A percentile compares a stretch with the other conserved stretches of the same genome.
These are phyloP conservation scores for Morpho helenor DNA, from an alignment of 2,888 invertebrate species.

Conservation along the genomic window DNA sequence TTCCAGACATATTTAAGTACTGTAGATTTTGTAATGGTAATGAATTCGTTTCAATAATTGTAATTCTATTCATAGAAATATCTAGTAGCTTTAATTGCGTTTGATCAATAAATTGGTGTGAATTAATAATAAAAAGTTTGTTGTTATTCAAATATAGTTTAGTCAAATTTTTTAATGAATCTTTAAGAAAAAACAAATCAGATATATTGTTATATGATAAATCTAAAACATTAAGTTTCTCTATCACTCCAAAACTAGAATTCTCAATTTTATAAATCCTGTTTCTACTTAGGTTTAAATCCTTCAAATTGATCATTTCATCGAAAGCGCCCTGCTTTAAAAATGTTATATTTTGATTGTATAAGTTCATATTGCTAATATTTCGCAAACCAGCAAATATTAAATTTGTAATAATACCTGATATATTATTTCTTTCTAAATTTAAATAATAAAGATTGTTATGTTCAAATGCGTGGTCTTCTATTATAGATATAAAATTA, in stretches of 20 bases:
- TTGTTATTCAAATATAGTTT: conserved; percentile 53
- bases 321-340: conserved; percentile 46
- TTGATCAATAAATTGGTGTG: conserved; percentile 43
- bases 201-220: conserved; percentile 50
- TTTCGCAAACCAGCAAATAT: conserved; percentile 56
- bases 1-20: conserved; percentile 48
- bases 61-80: conserved; percentile 53
- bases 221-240: conserved; percentile 43
- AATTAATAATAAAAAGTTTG: conserved; percentile 37
- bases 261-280: conserved; percentile 39
- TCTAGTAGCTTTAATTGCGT: conserved; percentile 45
- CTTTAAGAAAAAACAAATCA: conserved; percentile 43
- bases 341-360: conserved; percentile 29
- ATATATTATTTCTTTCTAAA: conserved; percentile 49
- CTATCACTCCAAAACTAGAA: conserved; percentile 37
- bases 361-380: conserved; percentile 7
- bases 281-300: conserved; percentile 55
- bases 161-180: conserved; percentile 40
- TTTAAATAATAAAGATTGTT: conserved; percentile 44
- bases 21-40: conserved; percentile 55
- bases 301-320: conserved; percentile 35
- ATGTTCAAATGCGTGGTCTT: conserved; percentile 48
- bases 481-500: conserved; percentile 46
- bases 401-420: conserved; percentile 40
- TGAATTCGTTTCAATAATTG: conserved; percentile 42